phyloP scores from a whole-genome alignment of 2,888 invertebrate species.

The Brenthis daphne region DNA sequence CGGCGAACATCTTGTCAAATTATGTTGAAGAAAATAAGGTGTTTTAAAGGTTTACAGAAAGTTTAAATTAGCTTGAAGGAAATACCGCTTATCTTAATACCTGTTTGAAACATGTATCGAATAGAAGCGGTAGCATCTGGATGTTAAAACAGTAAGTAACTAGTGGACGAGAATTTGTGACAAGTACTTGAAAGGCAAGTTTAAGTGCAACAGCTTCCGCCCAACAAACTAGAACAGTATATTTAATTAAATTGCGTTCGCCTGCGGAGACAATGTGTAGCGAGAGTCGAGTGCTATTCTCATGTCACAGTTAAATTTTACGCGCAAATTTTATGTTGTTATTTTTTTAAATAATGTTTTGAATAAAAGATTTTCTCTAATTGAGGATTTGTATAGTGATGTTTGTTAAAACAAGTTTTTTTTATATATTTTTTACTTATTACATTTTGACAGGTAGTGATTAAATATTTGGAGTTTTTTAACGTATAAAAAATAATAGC shows the following conservation, averaged over 20 bases:
- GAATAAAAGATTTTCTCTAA: constrained; percentile 8
- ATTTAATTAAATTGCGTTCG: neutral
- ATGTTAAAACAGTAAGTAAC: constrained; percentile 37
- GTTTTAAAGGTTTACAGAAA: constrained; percentile 31
- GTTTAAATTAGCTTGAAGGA: constrained; percentile 27
- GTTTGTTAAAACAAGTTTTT: too few species aligned
- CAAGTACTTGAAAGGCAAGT: constrained; percentile 36
- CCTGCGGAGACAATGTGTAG: constrained; percentile 13
- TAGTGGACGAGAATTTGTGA: constrained; percentile 40
- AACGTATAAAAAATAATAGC: too few species aligned
- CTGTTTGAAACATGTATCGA: constrained; percentile 32
- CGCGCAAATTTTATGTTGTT: constrained; percentile 10
- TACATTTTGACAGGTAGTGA: too few species aligned
- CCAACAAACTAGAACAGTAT: constrained; percentile 7
- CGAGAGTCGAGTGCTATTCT: constrained; percentile 10
- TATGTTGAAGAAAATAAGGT: constrained; percentile 36
- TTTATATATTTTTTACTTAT: too few species aligned
- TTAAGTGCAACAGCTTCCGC: constrained; percentile 22
- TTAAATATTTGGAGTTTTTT: too few species aligned
- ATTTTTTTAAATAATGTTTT: constrained; percentile 8
- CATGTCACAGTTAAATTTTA: constrained; percentile 8
- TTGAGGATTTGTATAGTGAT: neutral
- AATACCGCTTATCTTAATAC: constrained; percentile 18
- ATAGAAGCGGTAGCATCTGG: constrained; percentile 33
- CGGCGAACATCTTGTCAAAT: constrained; percentile 21